A percentile compares a stretch with the other conserved stretches of the same genome.
phyloP scores from a whole-genome alignment of 2,888 invertebrate species.

The Trichogramma dendrolimi region DNA sequence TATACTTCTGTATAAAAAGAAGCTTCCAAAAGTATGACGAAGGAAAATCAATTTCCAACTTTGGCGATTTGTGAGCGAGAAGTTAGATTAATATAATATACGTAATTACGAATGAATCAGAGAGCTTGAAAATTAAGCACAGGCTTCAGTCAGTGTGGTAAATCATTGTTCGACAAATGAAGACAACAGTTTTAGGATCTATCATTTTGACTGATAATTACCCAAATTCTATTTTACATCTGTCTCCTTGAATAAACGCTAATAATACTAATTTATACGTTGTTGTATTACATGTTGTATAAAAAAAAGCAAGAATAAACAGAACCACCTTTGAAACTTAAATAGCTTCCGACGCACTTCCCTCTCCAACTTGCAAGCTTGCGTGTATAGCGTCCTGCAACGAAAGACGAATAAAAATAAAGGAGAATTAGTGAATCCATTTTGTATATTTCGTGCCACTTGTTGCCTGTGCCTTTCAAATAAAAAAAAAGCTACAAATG shows the following conservation, averaged over 20 bases:
- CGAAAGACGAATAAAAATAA: constrained; percentile 7
- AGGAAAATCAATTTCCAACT: constrained; percentile 5
- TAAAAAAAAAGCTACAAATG: constrained; percentile 25
- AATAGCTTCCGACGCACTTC: neutral
- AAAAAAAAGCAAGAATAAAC: neutral
- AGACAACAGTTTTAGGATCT: neutral
- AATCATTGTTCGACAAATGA: constrained; percentile 1
- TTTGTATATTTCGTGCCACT: constrained; percentile 39
- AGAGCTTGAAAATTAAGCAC: neutral
- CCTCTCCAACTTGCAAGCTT: no score
- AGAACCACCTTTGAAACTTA: constrained; percentile 11
- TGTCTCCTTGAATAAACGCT: constrained; percentile 25
- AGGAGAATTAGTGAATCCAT: constrained; percentile 15
- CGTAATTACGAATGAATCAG: constrained; percentile 4
- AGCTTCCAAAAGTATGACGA: neutral
- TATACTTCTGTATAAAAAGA: neutral
- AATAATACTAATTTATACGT: no score
- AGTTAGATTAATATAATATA: neutral
- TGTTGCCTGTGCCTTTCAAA: constrained; percentile 49
- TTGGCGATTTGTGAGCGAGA: neutral
- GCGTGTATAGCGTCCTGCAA: constrained; percentile 8
- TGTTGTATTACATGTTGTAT: no score
- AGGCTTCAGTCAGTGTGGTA: constrained; percentile 10
- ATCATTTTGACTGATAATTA: no score
- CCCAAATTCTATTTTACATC: neutral